Conservation (phyloP, 2,797 vertebrate genomes). For the Malurus splendens region DNA sequence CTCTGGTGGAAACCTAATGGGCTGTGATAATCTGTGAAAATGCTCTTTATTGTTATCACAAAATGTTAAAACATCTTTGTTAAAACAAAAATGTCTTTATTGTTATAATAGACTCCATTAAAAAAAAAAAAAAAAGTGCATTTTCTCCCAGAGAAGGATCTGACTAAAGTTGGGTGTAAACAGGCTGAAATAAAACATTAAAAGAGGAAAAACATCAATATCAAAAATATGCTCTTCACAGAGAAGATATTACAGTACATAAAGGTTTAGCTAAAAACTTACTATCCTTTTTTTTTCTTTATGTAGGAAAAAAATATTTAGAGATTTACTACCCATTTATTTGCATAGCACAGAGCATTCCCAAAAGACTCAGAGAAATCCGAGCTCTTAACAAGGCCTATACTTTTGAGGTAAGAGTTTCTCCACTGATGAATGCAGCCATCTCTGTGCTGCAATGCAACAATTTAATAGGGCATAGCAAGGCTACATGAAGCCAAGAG, state of each 20-base stretch:
- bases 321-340: background rate
- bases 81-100: slow-evolving; percentile 72
- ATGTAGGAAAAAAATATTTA: background rate
- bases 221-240: background rate
- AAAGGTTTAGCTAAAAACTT: background rate
- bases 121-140: background rate
- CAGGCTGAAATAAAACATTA: background rate
- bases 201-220: background rate
- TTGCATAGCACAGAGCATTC: background rate
- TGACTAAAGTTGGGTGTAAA: background rate
- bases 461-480: background rate
- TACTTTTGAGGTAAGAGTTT: background rate
- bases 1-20: background rate
- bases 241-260: background rate
- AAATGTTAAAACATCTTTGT: slow-evolving; percentile 4
- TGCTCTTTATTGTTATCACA: slow-evolving; percentile 79
- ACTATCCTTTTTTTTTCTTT: accelerated
- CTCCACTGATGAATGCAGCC: background rate
- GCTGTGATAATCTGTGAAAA: slow-evolving; percentile 84
- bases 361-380: background rate
- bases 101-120: slow-evolving; percentile 66
- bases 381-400: background rate
- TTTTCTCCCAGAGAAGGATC: background rate
- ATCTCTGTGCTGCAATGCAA: background rate
- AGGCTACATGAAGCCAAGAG: background rate